phyloP scores from a whole-genome alignment of 2,888 invertebrate genomes.

The Dasysyrphus tricinctus region DNA sequence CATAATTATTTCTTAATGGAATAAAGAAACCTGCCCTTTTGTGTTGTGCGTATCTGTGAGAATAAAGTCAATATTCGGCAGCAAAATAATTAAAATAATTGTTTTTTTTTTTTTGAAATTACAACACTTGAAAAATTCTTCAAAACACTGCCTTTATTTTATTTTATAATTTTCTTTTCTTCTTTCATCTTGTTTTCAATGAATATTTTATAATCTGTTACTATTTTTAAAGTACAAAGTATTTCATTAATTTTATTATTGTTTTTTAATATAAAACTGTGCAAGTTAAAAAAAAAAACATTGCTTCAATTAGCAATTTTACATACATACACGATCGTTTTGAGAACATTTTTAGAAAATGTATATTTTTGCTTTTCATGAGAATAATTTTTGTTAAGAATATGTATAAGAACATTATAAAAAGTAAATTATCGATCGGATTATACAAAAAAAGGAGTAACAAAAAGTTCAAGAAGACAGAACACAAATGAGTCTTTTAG shows the following conservation, averaged over 20 bases:
- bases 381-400: conserved; percentile 36
- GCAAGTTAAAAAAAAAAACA: conserved; percentile 63
- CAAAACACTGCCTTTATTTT: conserved; percentile 72
- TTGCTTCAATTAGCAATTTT: conserved; percentile 51
- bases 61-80: conserved; percentile 3
- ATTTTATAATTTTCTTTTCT: conserved; percentile 60
- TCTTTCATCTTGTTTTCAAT: conserved; percentile 55
- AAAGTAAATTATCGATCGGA: conserved; percentile 10
- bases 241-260: conserved; percentile 38
- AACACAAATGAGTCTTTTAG: conserved; percentile 52
- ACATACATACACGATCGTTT: conserved; percentile 44
- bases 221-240: conserved; percentile 72
- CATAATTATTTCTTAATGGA: background rate
- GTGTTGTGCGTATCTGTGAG: conserved; percentile 41
- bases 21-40: background rate
- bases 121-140: conserved; percentile 59
- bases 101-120: conserved; percentile 38
- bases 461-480: conserved; percentile 37
- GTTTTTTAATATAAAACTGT: conserved; percentile 67
- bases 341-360: conserved; percentile 50
- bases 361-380: conserved; percentile 15
- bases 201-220: conserved; percentile 61
- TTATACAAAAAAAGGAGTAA: conserved; percentile 2
- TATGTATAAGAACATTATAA: conserved; percentile 37
- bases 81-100: conserved; percentile 14